phyloP scores from a whole-genome alignment of 2,888 invertebrate species.

The Leucophora obtusa region DNA sequence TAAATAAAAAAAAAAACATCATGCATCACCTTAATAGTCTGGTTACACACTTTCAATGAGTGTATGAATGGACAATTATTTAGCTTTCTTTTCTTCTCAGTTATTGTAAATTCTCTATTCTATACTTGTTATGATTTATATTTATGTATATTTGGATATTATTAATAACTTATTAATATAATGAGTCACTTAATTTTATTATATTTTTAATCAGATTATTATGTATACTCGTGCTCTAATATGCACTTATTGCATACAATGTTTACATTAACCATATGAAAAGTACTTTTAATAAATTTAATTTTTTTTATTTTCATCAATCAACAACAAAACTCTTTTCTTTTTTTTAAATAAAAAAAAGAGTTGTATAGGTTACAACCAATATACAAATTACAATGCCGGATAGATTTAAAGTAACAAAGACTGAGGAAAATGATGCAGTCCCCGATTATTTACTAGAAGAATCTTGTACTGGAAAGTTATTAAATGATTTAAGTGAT shows the following conservation, averaged over 20 bases:
- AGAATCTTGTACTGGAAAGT: slow-evolving; percentile 75
- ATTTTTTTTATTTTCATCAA: background rate
- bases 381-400: slow-evolving; percentile 69
- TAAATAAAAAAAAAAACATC: no score
- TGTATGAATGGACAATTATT: background rate
- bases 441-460: slow-evolving; percentile 72
- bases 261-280: background rate
- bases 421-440: slow-evolving; percentile 73
- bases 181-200: background rate
- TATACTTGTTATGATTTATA: background rate
- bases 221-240: background rate
- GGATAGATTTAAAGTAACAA: slow-evolving; percentile 77
- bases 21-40: no score
- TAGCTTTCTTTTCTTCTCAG: background rate
- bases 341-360: background rate
- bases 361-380: slow-evolving; percentile 42
- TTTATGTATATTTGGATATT: background rate
- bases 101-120: background rate
- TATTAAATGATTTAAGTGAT: slow-evolving; percentile 73
- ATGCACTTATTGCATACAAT: no score
- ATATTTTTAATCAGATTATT: background rate
- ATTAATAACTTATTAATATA: background rate
- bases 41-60: background rate
- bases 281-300: background rate
- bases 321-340: slow-evolving; percentile 3